Base-by-base conservation (phyloP, 1,140 invertebrate species). In the Ips nitidus region DNA sequence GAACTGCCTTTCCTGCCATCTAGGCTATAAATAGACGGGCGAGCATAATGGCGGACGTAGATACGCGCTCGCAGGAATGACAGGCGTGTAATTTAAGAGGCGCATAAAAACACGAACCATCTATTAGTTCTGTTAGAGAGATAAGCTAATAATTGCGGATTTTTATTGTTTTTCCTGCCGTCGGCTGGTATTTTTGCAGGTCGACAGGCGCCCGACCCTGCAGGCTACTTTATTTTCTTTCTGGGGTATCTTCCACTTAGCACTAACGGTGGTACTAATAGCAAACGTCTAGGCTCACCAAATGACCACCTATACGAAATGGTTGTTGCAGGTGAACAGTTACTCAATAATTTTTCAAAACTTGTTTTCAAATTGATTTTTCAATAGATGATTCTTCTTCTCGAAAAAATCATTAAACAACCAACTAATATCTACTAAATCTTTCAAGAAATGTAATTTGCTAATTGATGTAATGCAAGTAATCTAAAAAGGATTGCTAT, bases 121-220 rank as follows among this genome's bases (percentile, higher is more conserved):
- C 64, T 58, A 68, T 62, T 68, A 68, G 66, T 60, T 68, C 66
- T 60, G 66, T 60, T 68, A 68, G 66, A 67, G 66, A 68, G 64
- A 52, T 55, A 61, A 41, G 64, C 53, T 66, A 66, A 69, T 69
- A 69, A 70, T 64, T 70, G 41, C 43, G 52, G 38, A 41, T 64
- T 70, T 65, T 70, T 70, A 65, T 50, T 70, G 47, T 64, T 58
- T 65, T 58, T 59, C 45, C 52, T n/a, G 41, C 55, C 45, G 61
- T 38, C 55, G 38, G 42, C 41, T 41, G 38, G n/a, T n/a, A 55
- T 69, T 63, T 70, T 70, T 70, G 53, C 55, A 64, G 69, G 38
- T 65, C 61, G 50, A 37, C 47, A 41, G 69, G 69, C 69, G 69
- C 69, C 69, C 59, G 53, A 39, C 40, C 55, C 37, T 4, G 6